A percentile compares a stretch with the other conserved stretches of the same genome.
These are phyloP conservation scores for Larimichthys crocea DNA, from an alignment of 2,113 vertebrate genomes.

Conservation along the genomic window DNA sequence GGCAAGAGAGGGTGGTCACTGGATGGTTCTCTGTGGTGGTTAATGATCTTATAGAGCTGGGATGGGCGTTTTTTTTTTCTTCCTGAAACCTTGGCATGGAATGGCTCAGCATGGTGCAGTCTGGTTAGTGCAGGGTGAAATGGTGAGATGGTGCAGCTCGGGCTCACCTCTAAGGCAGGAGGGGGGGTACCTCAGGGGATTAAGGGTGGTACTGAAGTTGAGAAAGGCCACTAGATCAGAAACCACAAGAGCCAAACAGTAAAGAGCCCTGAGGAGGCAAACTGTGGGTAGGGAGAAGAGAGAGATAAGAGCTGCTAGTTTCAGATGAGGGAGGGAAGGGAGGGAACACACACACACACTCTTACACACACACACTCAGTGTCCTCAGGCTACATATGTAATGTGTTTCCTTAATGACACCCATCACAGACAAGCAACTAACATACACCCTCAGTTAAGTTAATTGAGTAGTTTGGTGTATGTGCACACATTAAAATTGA, in stretches of 20 bases:
- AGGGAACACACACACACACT: constrained; percentile 1
- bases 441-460: constrained; percentile 11
- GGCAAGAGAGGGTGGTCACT: constrained; percentile 15
- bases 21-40: constrained; percentile 41
- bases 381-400: neutral
- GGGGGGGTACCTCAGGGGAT: constrained; percentile 93
- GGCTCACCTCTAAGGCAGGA: constrained; percentile 99
- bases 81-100: constrained; percentile 58
- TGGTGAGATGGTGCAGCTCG: constrained; percentile 55
- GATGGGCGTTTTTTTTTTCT: constrained; percentile 48
- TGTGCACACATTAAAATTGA: constrained; percentile 4
- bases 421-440: neutral
- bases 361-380: constrained; percentile 18
- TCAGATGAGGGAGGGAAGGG: constrained; percentile 63
- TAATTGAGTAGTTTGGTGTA: constrained; percentile 43
- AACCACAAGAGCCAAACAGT: constrained; percentile 99
- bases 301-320: constrained; percentile 81
- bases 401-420: constrained; percentile 12
- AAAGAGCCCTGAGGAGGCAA: constrained; percentile 99
- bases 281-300: constrained; percentile 90
- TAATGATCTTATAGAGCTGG: constrained; percentile 19
- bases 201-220: constrained; percentile 95
- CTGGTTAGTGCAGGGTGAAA: constrained; percentile 42
- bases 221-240: constrained; percentile 99
- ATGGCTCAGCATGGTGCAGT: constrained; percentile 66